Evolutionary conservation across 2,113 vertebrate genomes (phyloP), one percentile per base, ranked within the genome.

Genomic region (Tetraodon nigroviridis): DNA sequence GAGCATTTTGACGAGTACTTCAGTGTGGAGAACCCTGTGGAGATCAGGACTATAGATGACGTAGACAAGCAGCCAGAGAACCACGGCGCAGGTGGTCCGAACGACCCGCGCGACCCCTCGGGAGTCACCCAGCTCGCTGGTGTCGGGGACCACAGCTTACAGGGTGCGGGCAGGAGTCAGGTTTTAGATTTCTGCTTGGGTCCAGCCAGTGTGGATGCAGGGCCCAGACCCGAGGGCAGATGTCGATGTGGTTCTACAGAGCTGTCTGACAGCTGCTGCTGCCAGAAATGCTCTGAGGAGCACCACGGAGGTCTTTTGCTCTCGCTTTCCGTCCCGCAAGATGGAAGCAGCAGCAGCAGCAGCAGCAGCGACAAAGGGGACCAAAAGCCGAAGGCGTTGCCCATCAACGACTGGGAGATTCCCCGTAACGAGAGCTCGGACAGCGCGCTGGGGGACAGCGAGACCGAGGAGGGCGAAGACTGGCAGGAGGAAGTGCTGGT

Each of bases 391-490:
- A 95, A 94, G 71, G 85, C 64, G 0, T 62, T 79, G 40, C 84
- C 89, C 0, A 85, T 90, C 71, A 89, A 85, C 47, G 97, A 99
- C 59, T 98, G 95, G 94, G 97, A 99, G 88, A 98, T 99, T 88
- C 97, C 97, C 50, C 93, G 97, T 82, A 99, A 99, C 57, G 97
- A 98, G 90, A 99, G 97, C 86, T 98, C 95, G 46, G 97, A 99
- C 67, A 99, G 97, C 60, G 97, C 97, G 8, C 88, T 99, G 63
- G 97, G 97, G 10, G 97, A 99, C 90, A 99, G 97, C 2, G 97
- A 99, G 81, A 98, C 92, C 15, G 97, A 99, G 85, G 92, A 93
- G 64, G 93, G 93, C 2, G 92, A 93, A 55, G 95, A 97, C 1
- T 99, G 96, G 96, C 89, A 94, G 81, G 95, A 99, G 84, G 95